Evolutionary conservation across 2,888 invertebrate genomes (phyloP).

Genomic region (Empis stercorea): DNA sequence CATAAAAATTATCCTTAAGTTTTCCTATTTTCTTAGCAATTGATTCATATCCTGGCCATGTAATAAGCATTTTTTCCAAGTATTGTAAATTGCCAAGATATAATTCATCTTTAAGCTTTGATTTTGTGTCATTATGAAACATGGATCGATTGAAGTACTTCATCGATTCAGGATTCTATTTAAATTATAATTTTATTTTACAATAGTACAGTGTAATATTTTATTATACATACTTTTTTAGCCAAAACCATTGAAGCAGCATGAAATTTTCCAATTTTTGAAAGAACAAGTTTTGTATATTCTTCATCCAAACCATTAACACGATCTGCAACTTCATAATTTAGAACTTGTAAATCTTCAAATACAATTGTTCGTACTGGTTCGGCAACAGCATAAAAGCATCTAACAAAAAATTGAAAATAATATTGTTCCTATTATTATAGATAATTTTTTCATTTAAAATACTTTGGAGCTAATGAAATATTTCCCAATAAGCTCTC

Average conservation of each 20-base stretch:
- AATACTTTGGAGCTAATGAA: neutral
- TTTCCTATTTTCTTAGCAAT: conserved; percentile 32
- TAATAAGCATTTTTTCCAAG: conserved; percentile 21
- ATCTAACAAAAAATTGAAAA: conserved; percentile 16
- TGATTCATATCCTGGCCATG: conserved; percentile 36
- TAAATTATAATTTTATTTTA: neutral
- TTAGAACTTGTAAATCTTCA: conserved; percentile 37
- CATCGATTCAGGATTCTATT: neutral
- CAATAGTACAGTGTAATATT: too few species aligned
- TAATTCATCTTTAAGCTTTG: neutral
- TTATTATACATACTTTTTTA: conserved; percentile 34
- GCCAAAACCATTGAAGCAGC: conserved; percentile 42
- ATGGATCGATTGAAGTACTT: neutral
- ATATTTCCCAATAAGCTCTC: neutral
- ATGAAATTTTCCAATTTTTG: conserved; percentile 42
- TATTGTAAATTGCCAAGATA: neutral
- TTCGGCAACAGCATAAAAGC: conserved; percentile 26
- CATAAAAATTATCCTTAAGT: neutral
- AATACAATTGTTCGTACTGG: conserved; percentile 33
- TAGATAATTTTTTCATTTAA: too few species aligned
- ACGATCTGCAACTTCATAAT: conserved; percentile 41
- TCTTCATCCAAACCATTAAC: conserved; percentile 41
- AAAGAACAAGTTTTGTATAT: conserved; percentile 39
- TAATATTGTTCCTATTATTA: too few species aligned
- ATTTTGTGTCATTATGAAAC: neutral